Percentiles rank a stretch among this genome's conserved stretches.
Evolutionary conservation across 2,797 vertebrate species (phyloP).

Genomic region (Simalia tracyae): DNA sequence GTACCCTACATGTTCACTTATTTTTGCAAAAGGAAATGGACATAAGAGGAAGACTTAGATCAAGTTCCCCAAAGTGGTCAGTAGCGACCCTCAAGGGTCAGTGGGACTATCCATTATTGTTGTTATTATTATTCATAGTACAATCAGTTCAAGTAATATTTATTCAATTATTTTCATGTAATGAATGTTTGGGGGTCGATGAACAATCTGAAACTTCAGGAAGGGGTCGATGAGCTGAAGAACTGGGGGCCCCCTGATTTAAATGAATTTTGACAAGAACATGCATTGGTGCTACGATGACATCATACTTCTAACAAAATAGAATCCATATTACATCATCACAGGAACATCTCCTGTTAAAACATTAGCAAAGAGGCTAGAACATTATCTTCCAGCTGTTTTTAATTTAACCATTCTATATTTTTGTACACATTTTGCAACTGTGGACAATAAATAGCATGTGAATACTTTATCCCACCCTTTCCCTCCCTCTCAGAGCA

Average conservation of each 20-base stretch:
- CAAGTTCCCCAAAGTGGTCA: neutral
- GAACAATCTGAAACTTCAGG: neutral
- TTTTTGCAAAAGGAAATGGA: neutral
- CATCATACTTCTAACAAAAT: neutral
- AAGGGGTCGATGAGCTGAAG: neutral
- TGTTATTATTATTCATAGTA: neutral
- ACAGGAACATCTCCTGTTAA: neutral
- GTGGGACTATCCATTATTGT: neutral
- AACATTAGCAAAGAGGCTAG: neutral
- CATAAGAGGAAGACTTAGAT: neutral
- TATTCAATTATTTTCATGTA: neutral
- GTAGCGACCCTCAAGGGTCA: no score
- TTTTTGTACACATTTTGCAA: slow-evolving; percentile 68
- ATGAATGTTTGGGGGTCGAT: neutral
- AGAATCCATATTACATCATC: neutral
- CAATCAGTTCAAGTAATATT: neutral
- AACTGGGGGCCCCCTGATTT: neutral
- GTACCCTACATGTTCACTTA: neutral
- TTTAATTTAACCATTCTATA: slow-evolving; percentile 1
- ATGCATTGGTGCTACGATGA: neutral
- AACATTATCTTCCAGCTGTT: neutral
- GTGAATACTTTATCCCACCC: neutral
- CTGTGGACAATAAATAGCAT: slow-evolving; percentile 65
- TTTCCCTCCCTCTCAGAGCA: neutral
- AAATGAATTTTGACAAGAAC: neutral